Base-by-base conservation (phyloP, 2,888 invertebrate species). In the Tetropium fuscum region DNA sequence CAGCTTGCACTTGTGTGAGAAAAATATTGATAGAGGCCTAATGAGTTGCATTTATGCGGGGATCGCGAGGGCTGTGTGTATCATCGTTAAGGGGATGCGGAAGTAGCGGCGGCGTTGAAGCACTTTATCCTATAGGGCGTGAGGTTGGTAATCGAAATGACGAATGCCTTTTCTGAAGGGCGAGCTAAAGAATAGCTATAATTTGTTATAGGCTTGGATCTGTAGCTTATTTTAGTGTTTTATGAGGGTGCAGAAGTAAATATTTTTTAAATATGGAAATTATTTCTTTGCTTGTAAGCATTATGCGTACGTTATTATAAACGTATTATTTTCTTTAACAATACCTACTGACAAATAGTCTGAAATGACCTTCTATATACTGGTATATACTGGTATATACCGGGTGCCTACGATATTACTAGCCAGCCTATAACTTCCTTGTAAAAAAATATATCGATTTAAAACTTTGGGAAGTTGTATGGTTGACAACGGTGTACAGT, bases 71-170 rank as follows among this genome's bases (percentile, higher is more conserved):
- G 18, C 16, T 38, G 16, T 38, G 10, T 45, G 16, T 27, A 44
- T 32, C 11, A 25, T 47, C 47, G 25, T 47, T 34, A 34, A 47
- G 47, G 32, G 47, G 20, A 16, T 44, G 47, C 19, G 20, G 36
- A 34, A 34, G 15, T 49, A 13, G 36, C 36, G 48, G 48, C 25
- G 48, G 22, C 15, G 48, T 25, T n/a, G 34, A 48, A 49, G 36
- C 48, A 49, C 36, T 49, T 22, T 49, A 49, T 49, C 36, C 22
- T 34, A 25, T 22, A 49, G 48, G 48, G 48, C 16, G 48, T 38
- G 36, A 32, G 25, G 22, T 16, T 3, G 44, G 13, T 47, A 36
- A 36, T 32, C 48, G 36, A 49, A 49, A 49, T 49, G 48, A 49
- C 48, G 13, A 36, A 49, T 49, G 38, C 22, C 38, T 49, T 49